Conservation (phyloP, 1,140 invertebrate genomes). For the Schlechtendalia chinensis region DNA sequence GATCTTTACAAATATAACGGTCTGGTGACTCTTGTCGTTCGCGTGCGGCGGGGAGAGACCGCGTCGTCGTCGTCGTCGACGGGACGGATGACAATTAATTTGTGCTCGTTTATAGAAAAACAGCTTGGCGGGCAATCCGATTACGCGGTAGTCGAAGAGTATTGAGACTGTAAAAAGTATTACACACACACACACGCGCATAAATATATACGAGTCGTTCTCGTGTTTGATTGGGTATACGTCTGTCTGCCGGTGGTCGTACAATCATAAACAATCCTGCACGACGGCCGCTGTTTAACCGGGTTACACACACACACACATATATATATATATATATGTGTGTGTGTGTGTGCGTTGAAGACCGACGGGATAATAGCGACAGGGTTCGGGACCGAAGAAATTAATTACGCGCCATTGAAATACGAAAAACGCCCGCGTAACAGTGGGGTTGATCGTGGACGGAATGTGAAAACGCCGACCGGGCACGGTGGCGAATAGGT, state of each 20-base stretch:
- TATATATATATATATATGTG: background rate
- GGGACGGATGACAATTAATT: conserved; percentile 16
- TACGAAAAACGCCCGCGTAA: too few species aligned
- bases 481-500: too few species aligned
- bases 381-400: too few species aligned
- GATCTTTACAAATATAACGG: conserved; percentile 26
- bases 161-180: background rate
- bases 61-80: too few species aligned
- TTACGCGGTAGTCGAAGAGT: background rate
- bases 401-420: too few species aligned
- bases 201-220: too few species aligned
- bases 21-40: background rate
- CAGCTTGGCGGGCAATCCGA: conserved; percentile 29
- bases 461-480: too few species aligned
- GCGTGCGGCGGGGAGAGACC: background rate
- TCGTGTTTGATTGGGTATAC: too few species aligned
- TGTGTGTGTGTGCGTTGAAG: background rate
- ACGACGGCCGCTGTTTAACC: too few species aligned
- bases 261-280: too few species aligned
- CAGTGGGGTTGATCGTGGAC: too few species aligned
- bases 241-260: too few species aligned
- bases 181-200: background rate
- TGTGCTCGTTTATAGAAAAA: conserved; percentile 35
- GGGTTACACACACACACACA: background rate
- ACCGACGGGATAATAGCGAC: background rate